Evolutionary conservation across 2,113 vertebrate genomes (phyloP).

Genomic region (Prionailurus viverrinus): DNA sequence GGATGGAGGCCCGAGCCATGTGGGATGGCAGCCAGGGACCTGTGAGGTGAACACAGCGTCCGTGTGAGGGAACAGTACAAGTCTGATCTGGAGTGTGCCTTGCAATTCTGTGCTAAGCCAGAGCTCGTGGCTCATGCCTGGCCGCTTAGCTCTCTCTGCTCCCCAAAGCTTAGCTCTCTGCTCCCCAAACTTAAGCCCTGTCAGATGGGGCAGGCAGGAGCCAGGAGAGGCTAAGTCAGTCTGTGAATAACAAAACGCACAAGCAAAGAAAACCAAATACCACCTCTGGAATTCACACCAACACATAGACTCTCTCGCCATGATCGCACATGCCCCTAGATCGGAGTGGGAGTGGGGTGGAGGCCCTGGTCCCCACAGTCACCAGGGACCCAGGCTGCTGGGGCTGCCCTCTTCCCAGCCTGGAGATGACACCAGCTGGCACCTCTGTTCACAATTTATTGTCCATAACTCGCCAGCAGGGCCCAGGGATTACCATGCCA

Average conservation of each 20-base stretch:
- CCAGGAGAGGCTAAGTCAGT: rapidly evolving
- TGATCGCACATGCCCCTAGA: rapidly evolving
- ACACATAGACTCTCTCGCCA: neutral
- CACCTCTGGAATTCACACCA: neutral
- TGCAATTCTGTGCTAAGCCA: neutral
- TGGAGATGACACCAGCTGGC: rapidly evolving
- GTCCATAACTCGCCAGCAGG: neutral
- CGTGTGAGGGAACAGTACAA: neutral
- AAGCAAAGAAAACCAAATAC: neutral
- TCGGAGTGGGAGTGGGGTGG: too few relatives aligned
- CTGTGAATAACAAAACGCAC: too few relatives aligned
- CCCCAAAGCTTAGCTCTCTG: neutral
- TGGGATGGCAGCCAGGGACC: too few relatives aligned
- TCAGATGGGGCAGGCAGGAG: neutral
- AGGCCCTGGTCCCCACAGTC: rapidly evolving
- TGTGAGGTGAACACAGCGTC: rapidly evolving
- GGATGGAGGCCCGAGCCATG: rapidly evolving
- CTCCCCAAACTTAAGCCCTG: neutral
- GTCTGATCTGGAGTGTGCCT: neutral
- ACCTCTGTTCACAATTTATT: rapidly evolving
- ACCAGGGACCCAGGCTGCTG: neutral
- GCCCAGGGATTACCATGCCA: neutral
- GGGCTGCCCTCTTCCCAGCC: rapidly evolving
- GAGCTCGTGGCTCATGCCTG: neutral
- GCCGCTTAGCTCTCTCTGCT: neutral